phyloP scores from a whole-genome alignment of 2,888 invertebrate genomes.

The Xylota segnis region DNA sequence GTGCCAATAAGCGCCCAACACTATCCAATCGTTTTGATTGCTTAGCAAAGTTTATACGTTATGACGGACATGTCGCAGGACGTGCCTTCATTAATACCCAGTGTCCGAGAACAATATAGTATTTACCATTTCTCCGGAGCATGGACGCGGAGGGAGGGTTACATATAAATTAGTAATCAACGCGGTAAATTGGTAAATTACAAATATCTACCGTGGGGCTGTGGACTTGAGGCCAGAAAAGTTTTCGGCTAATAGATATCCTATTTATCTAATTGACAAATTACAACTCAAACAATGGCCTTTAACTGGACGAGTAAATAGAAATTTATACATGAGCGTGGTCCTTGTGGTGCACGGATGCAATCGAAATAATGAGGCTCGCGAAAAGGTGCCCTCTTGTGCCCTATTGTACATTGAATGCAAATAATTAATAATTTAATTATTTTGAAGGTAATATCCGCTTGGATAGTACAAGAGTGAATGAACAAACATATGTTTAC shows the following conservation, averaged over 20 bases:
- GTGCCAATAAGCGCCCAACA: constrained; percentile 19
- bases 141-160: constrained; percentile 2
- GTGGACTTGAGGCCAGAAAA: constrained; percentile 18
- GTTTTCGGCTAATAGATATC: constrained; percentile 60
- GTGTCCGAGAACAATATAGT: constrained; percentile 72
- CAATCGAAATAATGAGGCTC: no score
- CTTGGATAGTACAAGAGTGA: no score
- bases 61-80: constrained; percentile 73
- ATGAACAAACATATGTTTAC: no score
- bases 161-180: constrained; percentile 76
- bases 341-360: no score
- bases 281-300: constrained; percentile 41
- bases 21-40: constrained; percentile 72
- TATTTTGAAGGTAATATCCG: no score
- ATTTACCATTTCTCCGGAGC: constrained; percentile 58
- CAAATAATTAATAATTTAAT: no score
- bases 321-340: background rate
- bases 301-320: background rate
- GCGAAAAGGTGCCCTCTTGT: no score
- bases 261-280: constrained; percentile 68
- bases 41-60: constrained; percentile 73
- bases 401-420: no score
- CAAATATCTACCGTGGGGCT: constrained; percentile 46
- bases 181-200: constrained; percentile 73
- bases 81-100: constrained; percentile 76